Percentiles rank a stretch among this genome's conserved stretches.
Conservation (phyloP, 2,797 vertebrate genomes). For the Ceyx erithaca region DNA sequence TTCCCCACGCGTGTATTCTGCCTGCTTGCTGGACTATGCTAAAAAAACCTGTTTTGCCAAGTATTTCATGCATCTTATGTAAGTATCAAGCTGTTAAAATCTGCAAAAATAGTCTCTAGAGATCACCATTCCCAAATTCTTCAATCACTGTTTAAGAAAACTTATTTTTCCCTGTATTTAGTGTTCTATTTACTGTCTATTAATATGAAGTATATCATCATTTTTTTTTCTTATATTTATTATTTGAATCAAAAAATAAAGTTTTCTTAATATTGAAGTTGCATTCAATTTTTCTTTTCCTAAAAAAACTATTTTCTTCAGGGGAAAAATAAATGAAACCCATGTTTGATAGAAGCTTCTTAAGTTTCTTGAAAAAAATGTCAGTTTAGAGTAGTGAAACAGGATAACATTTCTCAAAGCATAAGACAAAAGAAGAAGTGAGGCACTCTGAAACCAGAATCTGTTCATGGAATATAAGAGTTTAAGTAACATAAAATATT, state of each 20-base stretch:
- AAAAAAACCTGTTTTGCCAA: slow-evolving; percentile 6
- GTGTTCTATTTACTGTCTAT: background rate
- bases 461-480: background rate
- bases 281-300: background rate
- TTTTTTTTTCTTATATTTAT: background rate
- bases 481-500: slow-evolving; percentile 45
- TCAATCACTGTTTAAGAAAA: background rate
- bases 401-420: background rate
- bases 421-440: background rate
- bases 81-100: slow-evolving; percentile 45
- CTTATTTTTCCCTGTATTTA: background rate
- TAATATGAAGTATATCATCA: background rate
- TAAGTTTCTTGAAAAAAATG: background rate
- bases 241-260: background rate
- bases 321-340: background rate
- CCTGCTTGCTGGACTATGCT: background rate
- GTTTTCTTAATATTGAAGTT: background rate
- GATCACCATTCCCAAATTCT: background rate
- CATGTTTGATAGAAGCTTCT: background rate
- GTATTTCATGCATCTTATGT: slow-evolving; percentile 12
- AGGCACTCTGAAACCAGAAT: background rate
- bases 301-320: background rate
- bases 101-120: background rate
- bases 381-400: background rate
- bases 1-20: background rate